Conservation (phyloP, 2,888 invertebrate species). For the Stenodema calcarata region DNA sequence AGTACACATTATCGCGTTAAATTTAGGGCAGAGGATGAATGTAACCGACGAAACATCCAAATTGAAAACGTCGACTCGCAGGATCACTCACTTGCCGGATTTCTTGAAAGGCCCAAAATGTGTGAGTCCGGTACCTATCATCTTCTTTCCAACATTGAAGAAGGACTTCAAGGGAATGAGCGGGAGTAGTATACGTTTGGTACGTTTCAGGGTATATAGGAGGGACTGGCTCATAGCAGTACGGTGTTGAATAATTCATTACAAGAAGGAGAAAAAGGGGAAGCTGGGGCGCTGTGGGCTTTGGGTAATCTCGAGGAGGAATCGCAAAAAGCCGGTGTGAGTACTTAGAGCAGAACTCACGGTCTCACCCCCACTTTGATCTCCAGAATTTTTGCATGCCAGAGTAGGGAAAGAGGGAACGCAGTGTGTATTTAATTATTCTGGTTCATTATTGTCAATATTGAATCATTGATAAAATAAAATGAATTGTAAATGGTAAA, state of each 20-base stretch:
- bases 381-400: not conserved
- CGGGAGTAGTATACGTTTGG: not conserved
- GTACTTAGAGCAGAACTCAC: not conserved
- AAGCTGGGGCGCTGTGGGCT: not conserved
- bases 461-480: too few relatives aligned
- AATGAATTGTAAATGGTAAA: too few relatives aligned
- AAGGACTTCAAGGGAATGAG: not conserved
- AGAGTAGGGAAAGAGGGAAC: too few relatives aligned
- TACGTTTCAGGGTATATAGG: not conserved
- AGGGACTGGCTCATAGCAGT: not conserved
- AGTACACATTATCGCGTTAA: too few relatives aligned
- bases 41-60: too few relatives aligned
- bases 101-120: not conserved
- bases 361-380: not conserved
- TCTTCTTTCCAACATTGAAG: not conserved
- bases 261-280: not conserved
- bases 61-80: not conserved
- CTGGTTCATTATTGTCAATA: too few relatives aligned
- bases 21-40: too few relatives aligned
- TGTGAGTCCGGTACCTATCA: not conserved
- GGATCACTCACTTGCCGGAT: not conserved
- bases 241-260: not conserved
- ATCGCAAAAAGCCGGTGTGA: not conserved
- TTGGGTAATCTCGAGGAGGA: not conserved
- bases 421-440: too few relatives aligned